Percentiles rank a stretch among this genome's conserved stretches.
Evolutionary conservation across 2,113 vertebrate genomes (phyloP).

Genomic region (Amphiprion ocellaris): DNA sequence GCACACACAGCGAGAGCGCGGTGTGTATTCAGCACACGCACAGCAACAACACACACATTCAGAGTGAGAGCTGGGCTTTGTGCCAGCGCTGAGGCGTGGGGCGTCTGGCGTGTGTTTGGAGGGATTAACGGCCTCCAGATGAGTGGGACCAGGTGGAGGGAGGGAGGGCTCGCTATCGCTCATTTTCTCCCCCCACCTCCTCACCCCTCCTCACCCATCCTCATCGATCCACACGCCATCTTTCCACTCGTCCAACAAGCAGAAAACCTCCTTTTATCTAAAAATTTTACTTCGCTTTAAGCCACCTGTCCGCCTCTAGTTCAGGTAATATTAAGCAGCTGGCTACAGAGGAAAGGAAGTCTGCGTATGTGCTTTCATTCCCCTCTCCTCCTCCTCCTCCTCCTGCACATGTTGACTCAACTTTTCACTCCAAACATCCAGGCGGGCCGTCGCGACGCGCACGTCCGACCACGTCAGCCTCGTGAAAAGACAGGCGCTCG

Average conservation of each 20-base stretch:
- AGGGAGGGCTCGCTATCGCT: slow-evolving; percentile 70
- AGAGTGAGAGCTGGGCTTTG: slow-evolving; percentile 79
- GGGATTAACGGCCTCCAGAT: slow-evolving; percentile 86
- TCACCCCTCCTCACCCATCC: not conserved
- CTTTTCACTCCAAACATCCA: slow-evolving; percentile 53
- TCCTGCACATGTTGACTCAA: slow-evolving; percentile 40
- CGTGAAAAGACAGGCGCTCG: slow-evolving; percentile 51
- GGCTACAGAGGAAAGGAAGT: slow-evolving; percentile 36
- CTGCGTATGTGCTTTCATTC: slow-evolving; percentile 44
- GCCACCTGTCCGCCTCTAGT: slow-evolving; percentile 32
- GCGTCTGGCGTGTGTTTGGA: slow-evolving; percentile 84
- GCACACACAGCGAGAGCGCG: slow-evolving; percentile 63
- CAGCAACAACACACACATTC: slow-evolving; percentile 31
- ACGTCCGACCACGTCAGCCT: slow-evolving; percentile 41
- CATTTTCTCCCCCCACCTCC: slow-evolving; percentile 48
- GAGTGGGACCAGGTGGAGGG: slow-evolving; percentile 85
- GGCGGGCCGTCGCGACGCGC: slow-evolving; percentile 12
- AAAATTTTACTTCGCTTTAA: too few species aligned
- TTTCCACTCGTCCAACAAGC: slow-evolving; percentile 33
- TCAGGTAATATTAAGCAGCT: slow-evolving; percentile 53
- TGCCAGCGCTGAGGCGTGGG: slow-evolving; percentile 83
- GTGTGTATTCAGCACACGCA: slow-evolving; percentile 64
- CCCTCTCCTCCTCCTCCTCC: slow-evolving; percentile 42
- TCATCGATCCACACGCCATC: slow-evolving; percentile 72
- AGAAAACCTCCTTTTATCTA: slow-evolving; percentile 36